These are phyloP conservation scores for Oryzias celebensis DNA, from an alignment of 2,113 vertebrate genomes.

Conservation along the genomic window DNA sequence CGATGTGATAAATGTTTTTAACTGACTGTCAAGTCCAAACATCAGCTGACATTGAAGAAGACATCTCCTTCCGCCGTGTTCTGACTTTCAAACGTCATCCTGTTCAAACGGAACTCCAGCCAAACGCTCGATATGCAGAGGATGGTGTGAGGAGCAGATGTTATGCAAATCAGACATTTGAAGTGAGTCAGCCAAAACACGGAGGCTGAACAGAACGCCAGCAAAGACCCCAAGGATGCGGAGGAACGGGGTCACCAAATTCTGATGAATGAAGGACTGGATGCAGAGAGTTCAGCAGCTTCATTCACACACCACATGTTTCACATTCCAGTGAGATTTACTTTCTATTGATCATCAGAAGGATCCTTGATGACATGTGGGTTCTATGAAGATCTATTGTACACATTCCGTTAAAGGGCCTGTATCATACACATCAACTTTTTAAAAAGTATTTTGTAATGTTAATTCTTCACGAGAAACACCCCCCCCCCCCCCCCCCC, in stretches of 20 bases:
- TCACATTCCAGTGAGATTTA: too few species aligned
- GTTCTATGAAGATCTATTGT: too few species aligned
- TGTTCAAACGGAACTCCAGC: neutral
- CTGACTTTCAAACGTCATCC: neutral
- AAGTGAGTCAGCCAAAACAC: constrained; percentile 39
- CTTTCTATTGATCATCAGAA: too few species aligned
- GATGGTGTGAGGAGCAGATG: constrained; percentile 50
- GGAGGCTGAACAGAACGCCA: constrained; percentile 39
- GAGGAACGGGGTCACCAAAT: neutral
- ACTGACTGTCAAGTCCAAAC: constrained; percentile 2
- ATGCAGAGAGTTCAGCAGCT: too few species aligned
- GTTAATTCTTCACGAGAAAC: too few species aligned
- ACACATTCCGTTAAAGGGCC: too few species aligned
- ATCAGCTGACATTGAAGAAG: neutral
- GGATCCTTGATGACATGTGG: too few species aligned
- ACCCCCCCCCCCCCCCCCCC: too few species aligned
- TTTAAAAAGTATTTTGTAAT: too few species aligned
- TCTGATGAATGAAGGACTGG: too few species aligned
- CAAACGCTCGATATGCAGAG: constrained; percentile 32
- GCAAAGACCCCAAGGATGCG: constrained; percentile 39
- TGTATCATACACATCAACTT: too few species aligned
- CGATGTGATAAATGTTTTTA: neutral
- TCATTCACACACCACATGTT: too few species aligned
- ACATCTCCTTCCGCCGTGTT: neutral
- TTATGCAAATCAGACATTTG: constrained; percentile 59